phyloP scores from a whole-genome alignment of 2,113 vertebrate species.

The Excalfactoria chinensis region DNA sequence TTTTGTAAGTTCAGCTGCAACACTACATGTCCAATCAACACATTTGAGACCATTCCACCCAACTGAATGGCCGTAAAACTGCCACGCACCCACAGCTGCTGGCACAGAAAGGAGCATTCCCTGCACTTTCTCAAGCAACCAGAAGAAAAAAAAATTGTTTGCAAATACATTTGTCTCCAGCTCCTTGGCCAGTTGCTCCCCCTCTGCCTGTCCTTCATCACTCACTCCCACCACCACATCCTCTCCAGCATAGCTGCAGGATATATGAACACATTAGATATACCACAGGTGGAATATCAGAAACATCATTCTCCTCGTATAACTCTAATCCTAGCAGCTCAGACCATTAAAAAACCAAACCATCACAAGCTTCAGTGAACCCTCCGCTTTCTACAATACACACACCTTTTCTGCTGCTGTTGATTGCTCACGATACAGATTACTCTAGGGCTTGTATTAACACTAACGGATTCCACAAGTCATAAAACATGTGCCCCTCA shows the following conservation, averaged over 20 bases:
- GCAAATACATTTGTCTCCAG: neutral
- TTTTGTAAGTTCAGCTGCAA: rapidly evolving
- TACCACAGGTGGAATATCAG: neutral
- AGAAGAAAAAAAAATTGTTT: neutral
- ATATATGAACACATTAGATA: neutral
- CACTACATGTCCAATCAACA: neutral
- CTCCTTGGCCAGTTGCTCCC: neutral
- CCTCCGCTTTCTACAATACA: neutral
- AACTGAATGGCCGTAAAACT: rapidly evolving
- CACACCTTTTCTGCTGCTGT: neutral
- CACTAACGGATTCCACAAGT: neutral
- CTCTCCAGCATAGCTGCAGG: neutral
- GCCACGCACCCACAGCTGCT: neutral
- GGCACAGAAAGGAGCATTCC: neutral
- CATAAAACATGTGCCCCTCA: neutral
- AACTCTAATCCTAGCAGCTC: neutral
- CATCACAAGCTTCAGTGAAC: neutral
- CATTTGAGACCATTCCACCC: rapidly evolving
- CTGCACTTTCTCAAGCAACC: neutral
- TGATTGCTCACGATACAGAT: neutral
- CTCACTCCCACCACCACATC: neutral
- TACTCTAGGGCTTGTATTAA: neutral
- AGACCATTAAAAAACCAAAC: neutral
- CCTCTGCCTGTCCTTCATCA: neutral
- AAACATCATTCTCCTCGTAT: neutral